These are phyloP conservation scores for Cosmia pyralina DNA, from an alignment of 2,888 invertebrate genomes.

Conservation along the genomic window DNA sequence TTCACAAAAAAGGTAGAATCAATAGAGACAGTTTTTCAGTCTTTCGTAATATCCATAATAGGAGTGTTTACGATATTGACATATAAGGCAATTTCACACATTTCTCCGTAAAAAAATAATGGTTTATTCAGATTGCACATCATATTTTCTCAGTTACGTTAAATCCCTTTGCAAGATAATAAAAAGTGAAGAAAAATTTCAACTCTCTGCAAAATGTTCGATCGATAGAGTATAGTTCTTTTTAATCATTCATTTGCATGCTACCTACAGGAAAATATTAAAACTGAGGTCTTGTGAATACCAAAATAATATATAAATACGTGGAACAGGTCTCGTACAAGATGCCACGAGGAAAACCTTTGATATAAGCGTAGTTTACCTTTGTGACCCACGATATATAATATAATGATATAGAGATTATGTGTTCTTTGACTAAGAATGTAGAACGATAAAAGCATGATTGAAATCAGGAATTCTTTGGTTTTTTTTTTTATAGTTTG, in stretches of 20 bases:
- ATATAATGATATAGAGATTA: neutral
- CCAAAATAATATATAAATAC: neutral
- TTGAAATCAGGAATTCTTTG: neutral
- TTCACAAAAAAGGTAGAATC: neutral
- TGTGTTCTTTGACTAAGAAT: neutral
- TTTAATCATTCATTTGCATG: neutral
- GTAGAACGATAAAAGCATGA: neutral
- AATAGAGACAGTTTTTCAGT: neutral
- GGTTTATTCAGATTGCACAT: neutral
- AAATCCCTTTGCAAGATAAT: neutral
- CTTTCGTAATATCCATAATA: neutral
- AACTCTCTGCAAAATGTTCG: neutral
- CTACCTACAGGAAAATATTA: conserved; percentile 11
- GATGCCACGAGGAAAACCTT: conserved; percentile 29
- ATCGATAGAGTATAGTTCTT: neutral
- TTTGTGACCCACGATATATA: neutral
- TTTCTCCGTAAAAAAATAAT: neutral
- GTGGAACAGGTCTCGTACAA: conserved; percentile 5
- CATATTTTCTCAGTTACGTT: neutral
- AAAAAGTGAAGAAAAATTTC: neutral
- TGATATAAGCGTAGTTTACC: conserved; percentile 8
- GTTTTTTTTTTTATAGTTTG: too few species aligned
- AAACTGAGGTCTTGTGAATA: neutral
- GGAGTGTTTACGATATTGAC: neutral
- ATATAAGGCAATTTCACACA: neutral